A percentile compares a stretch with the other conserved stretches of the same genome.
Evolutionary conservation across 2,888 invertebrate genomes (phyloP).

Genomic region (Eumacrocentrus americanus): DNA sequence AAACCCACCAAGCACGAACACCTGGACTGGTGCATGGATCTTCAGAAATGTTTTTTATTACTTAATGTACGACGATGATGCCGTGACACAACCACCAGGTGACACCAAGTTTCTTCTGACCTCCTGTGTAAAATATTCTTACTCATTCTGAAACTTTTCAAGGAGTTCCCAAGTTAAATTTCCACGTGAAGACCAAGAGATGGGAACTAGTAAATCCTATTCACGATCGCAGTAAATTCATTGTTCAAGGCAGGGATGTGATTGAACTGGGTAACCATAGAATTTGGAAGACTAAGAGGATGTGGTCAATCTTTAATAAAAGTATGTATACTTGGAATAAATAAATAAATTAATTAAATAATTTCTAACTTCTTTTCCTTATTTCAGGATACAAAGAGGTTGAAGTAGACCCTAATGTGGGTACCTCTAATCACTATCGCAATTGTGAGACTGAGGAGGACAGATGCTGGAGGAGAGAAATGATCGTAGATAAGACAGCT

Average conservation of each 20-base stretch:
- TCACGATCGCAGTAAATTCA: slow-evolving; percentile 53
- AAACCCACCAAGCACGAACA: slow-evolving; percentile 23
- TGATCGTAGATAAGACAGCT: slow-evolving; percentile 34
- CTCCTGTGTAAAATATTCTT: too few relatives aligned
- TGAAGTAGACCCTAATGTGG: slow-evolving; percentile 37
- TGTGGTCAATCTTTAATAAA: slow-evolving; percentile 31
- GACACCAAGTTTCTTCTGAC: slow-evolving; percentile 47
- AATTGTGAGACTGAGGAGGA: slow-evolving; percentile 40
- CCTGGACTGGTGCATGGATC: slow-evolving; percentile 57
- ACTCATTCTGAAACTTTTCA: too few relatives aligned
- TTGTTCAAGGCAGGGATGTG: slow-evolving; percentile 48
- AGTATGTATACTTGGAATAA: slow-evolving; percentile 20
- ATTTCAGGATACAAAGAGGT: slow-evolving; percentile 36
- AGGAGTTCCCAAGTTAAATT: slow-evolving; percentile 48
- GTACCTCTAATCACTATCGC: slow-evolving; percentile 41
- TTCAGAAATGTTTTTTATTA: slow-evolving; percentile 65
- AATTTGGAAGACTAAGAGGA: slow-evolving; percentile 35
- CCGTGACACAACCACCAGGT: slow-evolving; percentile 50
- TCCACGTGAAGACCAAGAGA: slow-evolving; percentile 59
- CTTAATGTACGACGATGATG: slow-evolving; percentile 61
- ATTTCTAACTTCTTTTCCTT: neutral
- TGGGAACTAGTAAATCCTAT: slow-evolving; percentile 50
- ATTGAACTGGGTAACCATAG: slow-evolving; percentile 55
- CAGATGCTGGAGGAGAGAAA: slow-evolving; percentile 37
- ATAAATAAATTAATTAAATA: neutral